A percentile compares a stretch with the other conserved stretches of the same genome.
Conservation (phyloP, 2,888 invertebrate genomes). For the Microchrysa polita region DNA sequence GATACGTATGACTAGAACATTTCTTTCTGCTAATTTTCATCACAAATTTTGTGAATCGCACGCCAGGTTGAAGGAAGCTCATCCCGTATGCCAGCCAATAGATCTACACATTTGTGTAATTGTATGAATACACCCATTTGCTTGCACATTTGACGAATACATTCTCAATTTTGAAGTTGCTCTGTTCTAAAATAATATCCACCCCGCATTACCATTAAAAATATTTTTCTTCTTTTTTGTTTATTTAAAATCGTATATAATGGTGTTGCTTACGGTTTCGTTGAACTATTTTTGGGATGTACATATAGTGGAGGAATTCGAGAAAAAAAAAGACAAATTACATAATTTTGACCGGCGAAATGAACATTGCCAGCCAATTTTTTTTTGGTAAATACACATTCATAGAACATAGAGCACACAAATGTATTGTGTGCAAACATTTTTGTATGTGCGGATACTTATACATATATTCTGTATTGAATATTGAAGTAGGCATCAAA, state of each 20-base stretch:
- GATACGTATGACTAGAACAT: slow-evolving; percentile 18
- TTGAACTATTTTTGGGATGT: slow-evolving; percentile 29
- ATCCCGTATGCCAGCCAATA: too few relatives aligned
- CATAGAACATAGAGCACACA: too few relatives aligned
- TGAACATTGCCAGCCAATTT: slow-evolving; percentile 17
- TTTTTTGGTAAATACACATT: not conserved
- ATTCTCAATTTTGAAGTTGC: slow-evolving; percentile 15
- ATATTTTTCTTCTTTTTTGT: slow-evolving; percentile 16
- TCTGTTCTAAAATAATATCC: slow-evolving; percentile 37
- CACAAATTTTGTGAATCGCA: too few relatives aligned
- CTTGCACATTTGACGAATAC: not conserved
- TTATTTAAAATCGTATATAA: slow-evolving; percentile 20
- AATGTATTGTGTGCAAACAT: too few relatives aligned
- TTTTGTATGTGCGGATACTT: too few relatives aligned
- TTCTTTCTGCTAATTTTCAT: not conserved
- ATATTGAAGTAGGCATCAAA: too few relatives aligned
- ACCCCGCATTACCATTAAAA: slow-evolving; percentile 36
- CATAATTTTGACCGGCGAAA: slow-evolving; percentile 27
- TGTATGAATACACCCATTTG: too few relatives aligned
- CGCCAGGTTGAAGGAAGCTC: too few relatives aligned
- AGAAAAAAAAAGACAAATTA: slow-evolving; percentile 28
- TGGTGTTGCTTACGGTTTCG: slow-evolving; percentile 18
- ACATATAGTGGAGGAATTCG: slow-evolving; percentile 28
- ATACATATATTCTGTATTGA: too few relatives aligned
- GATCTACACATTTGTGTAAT: too few relatives aligned